Conservation (phyloP, 2,113 vertebrate species). For the Seriola aureovittata region DNA sequence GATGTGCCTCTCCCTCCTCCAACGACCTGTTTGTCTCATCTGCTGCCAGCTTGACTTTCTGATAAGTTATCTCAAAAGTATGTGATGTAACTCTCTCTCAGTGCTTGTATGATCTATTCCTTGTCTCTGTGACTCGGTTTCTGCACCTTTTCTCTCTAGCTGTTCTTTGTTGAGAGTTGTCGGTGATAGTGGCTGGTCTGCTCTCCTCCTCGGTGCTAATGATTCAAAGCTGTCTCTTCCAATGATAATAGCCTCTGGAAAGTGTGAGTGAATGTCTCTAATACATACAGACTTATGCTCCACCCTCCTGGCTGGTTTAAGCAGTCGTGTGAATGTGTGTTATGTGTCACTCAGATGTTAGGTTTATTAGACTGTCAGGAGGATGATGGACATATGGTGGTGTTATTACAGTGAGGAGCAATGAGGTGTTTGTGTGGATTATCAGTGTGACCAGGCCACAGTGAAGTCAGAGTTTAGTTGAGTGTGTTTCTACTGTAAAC, state of each 20-base stretch:
- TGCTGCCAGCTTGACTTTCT: slow-evolving; percentile 71
- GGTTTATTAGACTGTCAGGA: slow-evolving; percentile 79
- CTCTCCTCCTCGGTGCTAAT: slow-evolving; percentile 1
- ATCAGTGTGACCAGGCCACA: neutral
- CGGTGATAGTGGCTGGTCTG: neutral
- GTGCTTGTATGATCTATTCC: neutral
- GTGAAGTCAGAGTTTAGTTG: neutral
- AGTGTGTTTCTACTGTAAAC: neutral
- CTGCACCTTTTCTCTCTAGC: neutral
- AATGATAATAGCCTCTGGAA: slow-evolving; percentile 29
- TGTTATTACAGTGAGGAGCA: too few relatives aligned
- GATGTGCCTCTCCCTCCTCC: slow-evolving; percentile 44
- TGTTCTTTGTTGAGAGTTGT: neutral
- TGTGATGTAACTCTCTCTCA: neutral
- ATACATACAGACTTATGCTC: slow-evolving; percentile 25
- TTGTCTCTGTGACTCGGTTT: neutral
- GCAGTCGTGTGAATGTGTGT: slow-evolving; percentile 71
- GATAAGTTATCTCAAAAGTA: slow-evolving; percentile 8
- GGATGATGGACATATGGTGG: slow-evolving; percentile 47
- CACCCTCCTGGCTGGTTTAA: slow-evolving; percentile 73
- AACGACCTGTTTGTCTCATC: slow-evolving; percentile 49
- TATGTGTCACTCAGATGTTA: slow-evolving; percentile 78
- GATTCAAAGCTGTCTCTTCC: slow-evolving; percentile 45
- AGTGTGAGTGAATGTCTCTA: slow-evolving; percentile 8
- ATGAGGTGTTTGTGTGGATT: slow-evolving; percentile 28